Conservation (phyloP, 2,797 vertebrate species). For the Typhlichthys subterraneus region DNA sequence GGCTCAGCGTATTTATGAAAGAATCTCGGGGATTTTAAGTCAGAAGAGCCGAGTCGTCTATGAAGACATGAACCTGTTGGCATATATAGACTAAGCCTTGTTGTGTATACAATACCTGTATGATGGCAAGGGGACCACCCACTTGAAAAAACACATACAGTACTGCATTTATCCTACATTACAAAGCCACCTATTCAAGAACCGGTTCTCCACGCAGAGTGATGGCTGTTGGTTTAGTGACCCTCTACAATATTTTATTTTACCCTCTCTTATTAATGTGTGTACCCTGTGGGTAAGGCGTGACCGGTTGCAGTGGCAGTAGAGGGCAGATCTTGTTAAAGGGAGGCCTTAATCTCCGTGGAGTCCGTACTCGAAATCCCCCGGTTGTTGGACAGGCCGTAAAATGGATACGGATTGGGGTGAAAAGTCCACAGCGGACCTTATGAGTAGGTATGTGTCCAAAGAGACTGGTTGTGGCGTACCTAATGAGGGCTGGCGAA, state of each 20-base stretch:
- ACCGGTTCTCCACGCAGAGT: constrained; percentile 12
- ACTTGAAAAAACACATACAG: constrained; percentile 5
- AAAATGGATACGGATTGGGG: constrained; percentile 69
- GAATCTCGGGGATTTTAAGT: background rate
- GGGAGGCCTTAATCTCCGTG: no score
- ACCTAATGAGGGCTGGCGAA: constrained; percentile 88
- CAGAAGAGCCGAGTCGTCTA: background rate
- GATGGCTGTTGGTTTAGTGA: background rate
- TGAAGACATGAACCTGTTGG: background rate
- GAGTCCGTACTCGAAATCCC: background rate
- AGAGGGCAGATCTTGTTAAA: no score
- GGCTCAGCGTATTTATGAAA: background rate
- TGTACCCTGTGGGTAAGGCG: constrained; percentile 3
- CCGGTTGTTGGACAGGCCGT: background rate
- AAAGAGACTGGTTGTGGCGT: constrained; percentile 79
- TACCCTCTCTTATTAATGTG: background rate
- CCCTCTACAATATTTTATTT: background rate
- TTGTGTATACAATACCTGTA: constrained; percentile 8
- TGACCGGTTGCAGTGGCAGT: background rate
- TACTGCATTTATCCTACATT: background rate
- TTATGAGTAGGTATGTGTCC: constrained; percentile 87
- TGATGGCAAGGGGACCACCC: constrained; percentile 32
- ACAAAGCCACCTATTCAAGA: constrained; percentile 13
- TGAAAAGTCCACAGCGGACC: constrained; percentile 68
- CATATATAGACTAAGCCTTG: background rate